phyloP scores from a whole-genome alignment of 2,888 invertebrate genomes.

The Hedychridium roseum region DNA sequence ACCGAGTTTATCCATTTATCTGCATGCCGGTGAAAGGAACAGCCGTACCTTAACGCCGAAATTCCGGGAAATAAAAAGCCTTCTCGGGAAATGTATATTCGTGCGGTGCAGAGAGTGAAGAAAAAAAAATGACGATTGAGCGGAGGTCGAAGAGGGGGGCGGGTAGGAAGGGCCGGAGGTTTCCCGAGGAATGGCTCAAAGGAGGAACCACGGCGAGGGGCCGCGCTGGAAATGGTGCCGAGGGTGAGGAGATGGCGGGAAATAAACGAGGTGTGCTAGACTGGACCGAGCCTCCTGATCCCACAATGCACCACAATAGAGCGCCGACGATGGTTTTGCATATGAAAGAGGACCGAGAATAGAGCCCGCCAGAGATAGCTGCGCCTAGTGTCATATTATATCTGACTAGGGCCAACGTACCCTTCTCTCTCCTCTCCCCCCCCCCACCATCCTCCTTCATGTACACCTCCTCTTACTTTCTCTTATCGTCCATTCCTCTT shows the following conservation, averaged over 20 bases:
- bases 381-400: constrained; percentile 46
- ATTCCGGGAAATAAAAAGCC: constrained; percentile 24
- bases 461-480: constrained; percentile 2
- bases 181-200: constrained; percentile 1
- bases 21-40: constrained; percentile 42
- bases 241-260: constrained; percentile 39
- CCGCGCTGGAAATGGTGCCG: no score
- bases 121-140: no score
- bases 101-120: not conserved
- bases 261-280: constrained; percentile 57
- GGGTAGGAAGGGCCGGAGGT: not conserved
- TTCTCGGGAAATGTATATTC: not conserved
- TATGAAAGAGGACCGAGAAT: constrained; percentile 56
- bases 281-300: constrained; percentile 53
- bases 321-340: constrained; percentile 56
- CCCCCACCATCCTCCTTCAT: no score
- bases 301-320: constrained; percentile 58
- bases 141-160: not conserved
- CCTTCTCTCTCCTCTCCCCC: not conserved
- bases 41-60: constrained; percentile 23
- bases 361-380: constrained; percentile 33
- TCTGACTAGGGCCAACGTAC: constrained; percentile 37
- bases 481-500: not conserved
- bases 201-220: constrained; percentile 12
- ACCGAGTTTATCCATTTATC: constrained; percentile 55